phyloP scores from a whole-genome alignment of 1,140 invertebrate species.

The Megalopta genalis region DNA sequence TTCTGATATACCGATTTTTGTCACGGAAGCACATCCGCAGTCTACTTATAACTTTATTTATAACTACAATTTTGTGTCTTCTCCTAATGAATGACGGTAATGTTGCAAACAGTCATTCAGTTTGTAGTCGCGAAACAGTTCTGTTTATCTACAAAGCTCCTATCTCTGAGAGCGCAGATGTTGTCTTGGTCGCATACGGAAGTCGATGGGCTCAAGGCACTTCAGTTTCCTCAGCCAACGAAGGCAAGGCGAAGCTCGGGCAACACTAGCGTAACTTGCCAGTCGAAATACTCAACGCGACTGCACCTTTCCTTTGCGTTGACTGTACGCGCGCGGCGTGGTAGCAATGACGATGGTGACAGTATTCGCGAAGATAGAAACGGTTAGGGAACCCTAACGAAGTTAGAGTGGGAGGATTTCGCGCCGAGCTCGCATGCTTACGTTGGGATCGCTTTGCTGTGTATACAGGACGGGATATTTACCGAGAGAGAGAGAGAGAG shows the following conservation, averaged over 20 bases:
- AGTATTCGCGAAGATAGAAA: neutral
- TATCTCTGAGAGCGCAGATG: too few species aligned
- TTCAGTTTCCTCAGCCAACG: too few species aligned
- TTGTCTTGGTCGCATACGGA: too few species aligned
- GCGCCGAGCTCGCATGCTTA: neutral
- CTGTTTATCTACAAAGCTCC: too few species aligned
- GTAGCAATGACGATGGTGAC: neutral
- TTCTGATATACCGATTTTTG: too few species aligned
- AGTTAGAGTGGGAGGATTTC: neutral
- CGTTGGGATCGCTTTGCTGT: neutral
- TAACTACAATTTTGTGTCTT: too few species aligned
- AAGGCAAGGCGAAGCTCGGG: neutral
- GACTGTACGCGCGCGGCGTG: neutral
- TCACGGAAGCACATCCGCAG: too few species aligned
- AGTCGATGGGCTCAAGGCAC: too few species aligned
- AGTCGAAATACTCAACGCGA: neutral
- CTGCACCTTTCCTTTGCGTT: neutral
- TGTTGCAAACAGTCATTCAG: too few species aligned
- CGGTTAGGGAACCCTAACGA: neutral
- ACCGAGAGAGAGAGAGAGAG: neutral
- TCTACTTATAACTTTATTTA: too few species aligned
- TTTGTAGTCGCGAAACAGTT: too few species aligned
- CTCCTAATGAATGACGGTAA: too few species aligned
- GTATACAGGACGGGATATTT: neutral
- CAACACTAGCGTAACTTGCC: neutral